These are phyloP conservation scores for Thaumatotibia leucotreta DNA, from an alignment of 1,140 invertebrate species.

Conservation along the genomic window DNA sequence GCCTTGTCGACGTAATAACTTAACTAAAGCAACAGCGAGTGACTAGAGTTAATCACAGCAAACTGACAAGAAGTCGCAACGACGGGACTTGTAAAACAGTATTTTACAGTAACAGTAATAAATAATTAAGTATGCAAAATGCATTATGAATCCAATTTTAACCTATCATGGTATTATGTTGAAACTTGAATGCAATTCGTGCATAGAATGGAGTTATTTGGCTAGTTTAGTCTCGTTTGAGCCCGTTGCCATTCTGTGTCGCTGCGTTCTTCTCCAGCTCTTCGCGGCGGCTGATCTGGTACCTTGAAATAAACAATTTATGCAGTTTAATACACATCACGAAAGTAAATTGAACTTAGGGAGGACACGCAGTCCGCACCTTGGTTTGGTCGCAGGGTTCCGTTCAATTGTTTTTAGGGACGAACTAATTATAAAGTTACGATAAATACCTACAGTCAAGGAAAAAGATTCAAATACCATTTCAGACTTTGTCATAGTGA, in stretches of 20 bases:
- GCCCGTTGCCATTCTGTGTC: constrained; percentile 78
- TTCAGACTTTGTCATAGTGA: too few species aligned
- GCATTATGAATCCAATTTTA: not conserved
- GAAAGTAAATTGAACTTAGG: too few species aligned
- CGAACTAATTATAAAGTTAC: too few species aligned
- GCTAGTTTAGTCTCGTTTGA: constrained; percentile 82
- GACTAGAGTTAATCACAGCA: constrained; percentile 2
- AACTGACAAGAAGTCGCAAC: not conserved
- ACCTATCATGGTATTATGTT: not conserved
- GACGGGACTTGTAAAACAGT: not conserved
- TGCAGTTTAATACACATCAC: not conserved
- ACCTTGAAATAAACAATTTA: constrained; percentile 47
- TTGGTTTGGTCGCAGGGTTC: too few species aligned
- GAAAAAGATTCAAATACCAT: too few species aligned
- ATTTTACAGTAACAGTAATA: not conserved
- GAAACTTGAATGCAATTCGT: not conserved
- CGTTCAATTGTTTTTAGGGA: too few species aligned
- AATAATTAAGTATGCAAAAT: constrained; percentile 1
- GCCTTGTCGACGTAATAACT: not conserved
- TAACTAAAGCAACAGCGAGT: not conserved
- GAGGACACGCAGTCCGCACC: too few species aligned
- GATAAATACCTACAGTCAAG: too few species aligned
- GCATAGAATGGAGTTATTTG: not conserved
- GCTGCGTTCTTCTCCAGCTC: constrained; percentile 64
- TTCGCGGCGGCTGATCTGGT: constrained; percentile 78